A percentile compares a stretch with the other conserved stretches of the same genome.
Evolutionary conservation across 2,797 vertebrate species (phyloP).

Genomic region (Microctenopoma steveboyesi): DNA sequence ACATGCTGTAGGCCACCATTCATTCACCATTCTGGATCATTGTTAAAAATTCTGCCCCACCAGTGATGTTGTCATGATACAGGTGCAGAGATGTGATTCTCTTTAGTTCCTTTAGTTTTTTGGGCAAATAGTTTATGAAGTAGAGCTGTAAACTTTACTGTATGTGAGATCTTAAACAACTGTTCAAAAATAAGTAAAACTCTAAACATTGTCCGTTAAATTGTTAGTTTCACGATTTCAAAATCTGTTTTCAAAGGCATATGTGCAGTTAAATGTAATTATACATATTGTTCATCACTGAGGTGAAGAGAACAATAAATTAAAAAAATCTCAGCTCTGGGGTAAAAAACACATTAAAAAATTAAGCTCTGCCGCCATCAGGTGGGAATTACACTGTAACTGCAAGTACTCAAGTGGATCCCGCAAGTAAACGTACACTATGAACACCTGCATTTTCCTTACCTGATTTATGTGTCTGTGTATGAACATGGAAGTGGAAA

Average conservation of each 20-base stretch:
- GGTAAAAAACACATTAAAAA: background rate
- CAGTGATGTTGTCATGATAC: background rate
- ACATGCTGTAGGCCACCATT: background rate
- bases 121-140: background rate
- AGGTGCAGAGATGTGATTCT: background rate
- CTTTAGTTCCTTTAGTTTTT: background rate
- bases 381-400: conserved; percentile 41
- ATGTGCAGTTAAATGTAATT: background rate
- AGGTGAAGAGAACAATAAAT: background rate
- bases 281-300: background rate
- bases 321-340: background rate
- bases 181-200: background rate
- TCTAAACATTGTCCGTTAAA: background rate
- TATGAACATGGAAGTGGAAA: too few species aligned
- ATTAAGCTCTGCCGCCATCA: conserved; percentile 64
- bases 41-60: background rate
- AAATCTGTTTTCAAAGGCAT: background rate
- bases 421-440: too few species aligned
- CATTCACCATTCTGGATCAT: background rate
- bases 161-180: background rate
- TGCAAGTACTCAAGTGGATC: background rate
- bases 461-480: background rate
- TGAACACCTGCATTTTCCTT: background rate
- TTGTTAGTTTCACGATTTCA: background rate
- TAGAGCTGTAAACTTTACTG: background rate